These are phyloP conservation scores for Nansenia antarctica DNA, from an alignment of 2,113 vertebrate genomes.

Conservation along the genomic window DNA sequence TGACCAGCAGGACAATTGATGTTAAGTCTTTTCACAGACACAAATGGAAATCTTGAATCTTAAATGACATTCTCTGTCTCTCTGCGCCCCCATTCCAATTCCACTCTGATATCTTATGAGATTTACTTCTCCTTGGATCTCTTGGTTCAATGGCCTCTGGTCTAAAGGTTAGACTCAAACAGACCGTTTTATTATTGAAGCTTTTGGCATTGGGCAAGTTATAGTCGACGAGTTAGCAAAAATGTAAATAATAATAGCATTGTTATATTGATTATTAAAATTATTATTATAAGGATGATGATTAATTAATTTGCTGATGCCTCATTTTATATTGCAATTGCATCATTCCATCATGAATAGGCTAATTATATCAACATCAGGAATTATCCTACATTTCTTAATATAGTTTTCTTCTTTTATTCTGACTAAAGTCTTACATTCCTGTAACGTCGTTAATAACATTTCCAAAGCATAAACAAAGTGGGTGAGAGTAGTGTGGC, in stretches of 20 bases:
- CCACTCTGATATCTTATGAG: slow-evolving; percentile 15
- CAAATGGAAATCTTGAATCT: slow-evolving; percentile 69
- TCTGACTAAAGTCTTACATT: background rate
- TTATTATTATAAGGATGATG: background rate
- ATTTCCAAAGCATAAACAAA: background rate
- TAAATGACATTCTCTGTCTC: slow-evolving; percentile 47
- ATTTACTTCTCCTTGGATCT: slow-evolving; percentile 34
- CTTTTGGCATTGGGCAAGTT: background rate
- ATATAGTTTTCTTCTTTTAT: background rate
- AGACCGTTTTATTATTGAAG: background rate
- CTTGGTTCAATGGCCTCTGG: background rate
- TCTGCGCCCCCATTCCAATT: slow-evolving; percentile 22
- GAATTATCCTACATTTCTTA: too few relatives aligned
- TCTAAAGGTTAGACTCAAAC: slow-evolving; percentile 2
- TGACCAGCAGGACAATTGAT: slow-evolving; percentile 76
- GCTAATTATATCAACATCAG: too few relatives aligned
- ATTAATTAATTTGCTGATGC: background rate
- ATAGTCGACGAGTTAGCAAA: too few relatives aligned
- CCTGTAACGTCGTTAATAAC: background rate
- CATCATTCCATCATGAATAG: too few relatives aligned
- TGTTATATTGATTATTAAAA: background rate
- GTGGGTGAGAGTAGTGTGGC: background rate
- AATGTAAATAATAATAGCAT: background rate
- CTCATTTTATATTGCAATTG: too few relatives aligned
- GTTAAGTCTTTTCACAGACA: slow-evolving; percentile 66